Evolutionary conservation across 2,113 vertebrate species (phyloP).

Genomic region (Pristiophorus japonicus): DNA sequence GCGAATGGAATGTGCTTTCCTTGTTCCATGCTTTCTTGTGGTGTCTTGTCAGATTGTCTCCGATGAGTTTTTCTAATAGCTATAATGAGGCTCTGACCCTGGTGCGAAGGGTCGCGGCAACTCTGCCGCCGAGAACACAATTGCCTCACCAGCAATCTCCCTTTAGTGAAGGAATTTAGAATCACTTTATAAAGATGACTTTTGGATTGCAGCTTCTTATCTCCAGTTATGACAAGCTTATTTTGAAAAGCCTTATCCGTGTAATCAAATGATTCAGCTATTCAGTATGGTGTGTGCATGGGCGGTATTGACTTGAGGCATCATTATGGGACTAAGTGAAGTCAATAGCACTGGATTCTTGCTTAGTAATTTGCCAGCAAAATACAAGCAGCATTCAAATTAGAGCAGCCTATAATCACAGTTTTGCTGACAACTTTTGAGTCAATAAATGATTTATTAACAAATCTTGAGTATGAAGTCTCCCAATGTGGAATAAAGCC

Average conservation of each 20-base stretch:
- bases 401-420: not conserved
- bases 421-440: not conserved
- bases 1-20: not conserved
- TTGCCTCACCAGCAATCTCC: not conserved
- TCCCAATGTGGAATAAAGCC: not conserved
- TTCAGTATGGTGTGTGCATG: not conserved
- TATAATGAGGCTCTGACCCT: not conserved
- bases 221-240: not conserved
- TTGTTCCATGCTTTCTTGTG: not conserved
- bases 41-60: not conserved
- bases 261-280: not conserved
- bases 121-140: not conserved
- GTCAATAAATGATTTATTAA: not conserved
- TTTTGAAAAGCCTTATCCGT: not conserved
- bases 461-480: not conserved
- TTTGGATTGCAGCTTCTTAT: not conserved
- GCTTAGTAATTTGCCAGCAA: not conserved
- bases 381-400: not conserved
- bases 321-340: not conserved
- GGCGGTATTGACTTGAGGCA: not conserved
- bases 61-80: not conserved
- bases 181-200: not conserved
- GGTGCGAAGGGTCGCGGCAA: not conserved
- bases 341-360: not conserved
- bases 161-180: not conserved